Percentiles rank a stretch among this genome's conserved stretches.
Conservation (phyloP, 2,113 vertebrate species). For the Procavia capensis region DNA sequence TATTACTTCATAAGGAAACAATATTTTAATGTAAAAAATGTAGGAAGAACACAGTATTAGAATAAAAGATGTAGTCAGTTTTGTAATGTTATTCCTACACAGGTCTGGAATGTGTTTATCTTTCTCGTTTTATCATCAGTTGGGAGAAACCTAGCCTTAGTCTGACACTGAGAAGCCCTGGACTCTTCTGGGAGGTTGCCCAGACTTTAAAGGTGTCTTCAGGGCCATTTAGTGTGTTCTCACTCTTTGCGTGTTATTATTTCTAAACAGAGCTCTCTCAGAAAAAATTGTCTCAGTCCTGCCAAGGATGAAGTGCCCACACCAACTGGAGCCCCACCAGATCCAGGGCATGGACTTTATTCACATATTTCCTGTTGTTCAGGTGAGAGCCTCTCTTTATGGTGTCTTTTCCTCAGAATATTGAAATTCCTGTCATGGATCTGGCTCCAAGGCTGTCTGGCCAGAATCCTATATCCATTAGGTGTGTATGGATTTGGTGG, state of each 20-base stretch:
- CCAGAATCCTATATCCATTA: background rate
- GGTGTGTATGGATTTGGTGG: background rate
- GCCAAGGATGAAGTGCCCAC: conserved; percentile 98
- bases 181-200: background rate
- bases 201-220: background rate
- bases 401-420: background rate
- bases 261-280: conserved; percentile 92
- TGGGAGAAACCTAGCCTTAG: background rate
- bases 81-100: background rate
- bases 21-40: background rate
- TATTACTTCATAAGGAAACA: background rate
- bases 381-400: conserved; percentile 87
- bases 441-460: background rate
- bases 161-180: background rate
- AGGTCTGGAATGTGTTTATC: background rate
- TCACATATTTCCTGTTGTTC: conserved; percentile 98
- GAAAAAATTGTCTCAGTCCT: conserved; percentile 99
- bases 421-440: background rate
- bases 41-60: background rate
- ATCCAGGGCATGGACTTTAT: conserved; percentile 99
- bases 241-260: conserved; percentile 28
- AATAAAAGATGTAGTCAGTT: background rate
- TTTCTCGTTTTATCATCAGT: background rate
- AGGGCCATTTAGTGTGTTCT: background rate
- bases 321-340: conserved; percentile 97